A percentile compares a stretch with the other conserved stretches of the same genome.
phyloP scores from a whole-genome alignment of 92 coral and sea anemone genomes.

The Blastomussa wellsi region DNA sequence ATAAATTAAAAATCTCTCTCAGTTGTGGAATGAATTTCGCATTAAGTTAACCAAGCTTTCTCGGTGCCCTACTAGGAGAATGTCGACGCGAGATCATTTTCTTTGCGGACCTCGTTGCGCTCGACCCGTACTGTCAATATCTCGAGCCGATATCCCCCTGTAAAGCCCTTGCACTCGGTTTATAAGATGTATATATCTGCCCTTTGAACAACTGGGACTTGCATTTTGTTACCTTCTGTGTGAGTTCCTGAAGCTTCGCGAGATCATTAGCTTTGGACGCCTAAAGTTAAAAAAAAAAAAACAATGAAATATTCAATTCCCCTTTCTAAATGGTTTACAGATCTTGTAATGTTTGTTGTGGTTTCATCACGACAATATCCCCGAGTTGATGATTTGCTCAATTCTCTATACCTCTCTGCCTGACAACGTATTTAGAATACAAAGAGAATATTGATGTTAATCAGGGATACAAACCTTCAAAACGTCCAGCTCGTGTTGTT shows the following conservation, averaged over 20 bases:
- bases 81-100: no score
- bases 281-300: constrained; percentile 25
- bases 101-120: no score
- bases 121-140: no score
- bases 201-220: no score
- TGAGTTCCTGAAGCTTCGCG: constrained; percentile 89
- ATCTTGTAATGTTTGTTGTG: background rate
- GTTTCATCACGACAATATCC: background rate
- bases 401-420: background rate
- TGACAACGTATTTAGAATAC: background rate
- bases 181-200: no score
- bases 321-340: background rate
- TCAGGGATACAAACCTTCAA: constrained; percentile 70
- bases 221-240: constrained; percentile 75
- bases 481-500: constrained; percentile 96
- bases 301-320: background rate
- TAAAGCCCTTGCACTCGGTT: no score
- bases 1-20: no score
- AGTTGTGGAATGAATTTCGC: no score
- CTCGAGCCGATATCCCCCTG: no score
- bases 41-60: no score
- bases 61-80: no score
- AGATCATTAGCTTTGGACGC: constrained; percentile 96
- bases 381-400: background rate
- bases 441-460: background rate